Conservation (phyloP, 2,113 vertebrate species). For the Scalopus aquaticus region DNA sequence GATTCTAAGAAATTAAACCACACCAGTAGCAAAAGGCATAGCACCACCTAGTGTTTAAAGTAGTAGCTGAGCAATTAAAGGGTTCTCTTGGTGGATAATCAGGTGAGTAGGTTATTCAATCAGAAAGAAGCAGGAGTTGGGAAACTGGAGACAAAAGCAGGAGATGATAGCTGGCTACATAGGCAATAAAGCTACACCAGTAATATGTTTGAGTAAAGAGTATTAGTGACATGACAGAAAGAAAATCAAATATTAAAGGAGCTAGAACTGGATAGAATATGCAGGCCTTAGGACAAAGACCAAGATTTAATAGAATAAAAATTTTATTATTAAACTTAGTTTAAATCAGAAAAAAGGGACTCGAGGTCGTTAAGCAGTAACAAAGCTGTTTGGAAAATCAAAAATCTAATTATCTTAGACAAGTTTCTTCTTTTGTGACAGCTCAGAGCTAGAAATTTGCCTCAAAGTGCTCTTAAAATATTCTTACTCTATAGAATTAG, state of each 20-base stretch:
- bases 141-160: not conserved
- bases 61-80: not conserved
- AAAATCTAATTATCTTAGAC: constrained; percentile 13
- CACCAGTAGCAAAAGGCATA: constrained; percentile 9
- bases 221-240: not conserved
- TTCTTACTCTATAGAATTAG: not conserved
- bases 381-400: not conserved
- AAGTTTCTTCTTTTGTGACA: not conserved
- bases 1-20: not conserved
- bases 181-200: not conserved
- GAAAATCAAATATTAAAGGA: constrained; percentile 1
- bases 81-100: not conserved
- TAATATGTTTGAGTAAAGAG: not conserved
- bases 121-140: not conserved
- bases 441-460: not conserved
- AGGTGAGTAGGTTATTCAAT: not conserved
- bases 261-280: not conserved
- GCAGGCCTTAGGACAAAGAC: not conserved
- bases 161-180: not conserved
- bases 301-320: not conserved
- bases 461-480: not conserved
- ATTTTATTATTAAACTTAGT: not conserved
- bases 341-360: not conserved
- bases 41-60: constrained; percentile 30
- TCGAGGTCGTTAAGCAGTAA: not conserved